A percentile compares a stretch with the other conserved stretches of the same genome.
Evolutionary conservation across 2,797 vertebrate species (phyloP).

Genomic region (Pangasius larnaudii): DNA sequence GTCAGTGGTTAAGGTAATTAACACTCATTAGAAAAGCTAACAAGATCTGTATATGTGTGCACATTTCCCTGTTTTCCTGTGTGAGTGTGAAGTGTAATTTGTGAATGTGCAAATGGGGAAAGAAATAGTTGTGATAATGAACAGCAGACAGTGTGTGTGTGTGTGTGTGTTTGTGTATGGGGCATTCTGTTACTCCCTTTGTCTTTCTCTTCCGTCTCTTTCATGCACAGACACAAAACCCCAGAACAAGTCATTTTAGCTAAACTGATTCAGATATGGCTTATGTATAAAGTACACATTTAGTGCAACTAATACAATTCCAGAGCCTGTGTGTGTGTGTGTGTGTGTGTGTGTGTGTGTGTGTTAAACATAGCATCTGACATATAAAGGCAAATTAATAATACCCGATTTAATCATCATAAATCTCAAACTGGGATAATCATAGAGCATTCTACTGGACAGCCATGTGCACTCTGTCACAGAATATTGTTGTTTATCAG

Average conservation of each 20-base stretch:
- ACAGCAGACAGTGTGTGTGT: neutral
- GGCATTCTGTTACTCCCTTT: neutral
- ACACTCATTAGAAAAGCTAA: slow-evolving; percentile 76
- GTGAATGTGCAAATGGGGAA: slow-evolving; percentile 41
- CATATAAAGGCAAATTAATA: neutral
- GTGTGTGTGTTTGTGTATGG: neutral
- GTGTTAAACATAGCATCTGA: neutral
- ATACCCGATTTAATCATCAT: neutral
- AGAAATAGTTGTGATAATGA: slow-evolving; percentile 46
- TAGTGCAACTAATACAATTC: neutral
- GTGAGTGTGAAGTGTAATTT: slow-evolving; percentile 30
- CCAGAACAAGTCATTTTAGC: neutral
- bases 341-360: neutral
- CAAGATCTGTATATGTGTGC: slow-evolving; percentile 55
- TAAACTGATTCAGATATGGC: neutral
- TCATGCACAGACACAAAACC: neutral
- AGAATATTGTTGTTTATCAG: neutral
- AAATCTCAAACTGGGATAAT: neutral
- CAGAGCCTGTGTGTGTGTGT: slow-evolving; percentile 5
- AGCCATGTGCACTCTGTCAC: neutral
- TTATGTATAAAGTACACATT: neutral
- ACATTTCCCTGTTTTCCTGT: slow-evolving; percentile 10
- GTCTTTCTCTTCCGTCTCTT: neutral
- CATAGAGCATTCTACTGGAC: neutral
- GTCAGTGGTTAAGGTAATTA: slow-evolving; percentile 74